phyloP scores from a whole-genome alignment of 1,140 invertebrate species.

The Drosophila repleta region DNA sequence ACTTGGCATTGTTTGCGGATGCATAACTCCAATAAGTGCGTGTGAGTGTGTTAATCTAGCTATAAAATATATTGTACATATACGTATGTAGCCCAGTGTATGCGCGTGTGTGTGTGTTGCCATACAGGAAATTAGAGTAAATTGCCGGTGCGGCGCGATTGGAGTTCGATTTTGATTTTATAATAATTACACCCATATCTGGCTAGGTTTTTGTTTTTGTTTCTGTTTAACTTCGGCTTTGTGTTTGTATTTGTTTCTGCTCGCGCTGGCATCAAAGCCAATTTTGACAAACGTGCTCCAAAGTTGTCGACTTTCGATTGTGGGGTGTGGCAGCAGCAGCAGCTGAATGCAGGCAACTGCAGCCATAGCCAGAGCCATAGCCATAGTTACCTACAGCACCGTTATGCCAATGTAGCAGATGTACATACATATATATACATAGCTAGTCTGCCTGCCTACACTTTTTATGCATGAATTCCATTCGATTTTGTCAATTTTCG shows the following conservation, averaged over 20 bases:
- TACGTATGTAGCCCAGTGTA: slow-evolving; percentile 1
- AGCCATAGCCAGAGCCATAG: neutral
- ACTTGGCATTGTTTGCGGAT: slow-evolving; percentile 7
- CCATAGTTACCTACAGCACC: slow-evolving; percentile 21
- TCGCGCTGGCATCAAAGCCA: slow-evolving; percentile 46
- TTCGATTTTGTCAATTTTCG: too few relatives aligned
- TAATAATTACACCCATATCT: slow-evolving; percentile 57
- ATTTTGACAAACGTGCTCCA: slow-evolving; percentile 51
- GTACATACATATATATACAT: too few relatives aligned
- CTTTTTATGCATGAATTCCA: too few relatives aligned
- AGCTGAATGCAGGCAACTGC: slow-evolving; percentile 1
- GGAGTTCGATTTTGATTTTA: slow-evolving; percentile 49
- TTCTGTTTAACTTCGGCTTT: too few relatives aligned
- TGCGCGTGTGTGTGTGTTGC: slow-evolving; percentile 27
- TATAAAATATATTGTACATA: neutral
- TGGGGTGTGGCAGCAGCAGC: slow-evolving; percentile 3
- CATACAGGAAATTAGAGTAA: slow-evolving; percentile 60
- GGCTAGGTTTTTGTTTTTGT: slow-evolving; percentile 16
- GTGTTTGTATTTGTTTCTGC: slow-evolving; percentile 8
- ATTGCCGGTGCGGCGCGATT: slow-evolving; percentile 34
- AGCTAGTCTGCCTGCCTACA: neutral
- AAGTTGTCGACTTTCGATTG: slow-evolving; percentile 19
- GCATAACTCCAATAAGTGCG: neutral
- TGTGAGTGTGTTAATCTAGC: neutral
- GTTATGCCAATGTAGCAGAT: neutral